These are phyloP conservation scores for Drosophila melanocephala DNA, from an alignment of 2,888 invertebrate genomes.

Conservation along the genomic window DNA sequence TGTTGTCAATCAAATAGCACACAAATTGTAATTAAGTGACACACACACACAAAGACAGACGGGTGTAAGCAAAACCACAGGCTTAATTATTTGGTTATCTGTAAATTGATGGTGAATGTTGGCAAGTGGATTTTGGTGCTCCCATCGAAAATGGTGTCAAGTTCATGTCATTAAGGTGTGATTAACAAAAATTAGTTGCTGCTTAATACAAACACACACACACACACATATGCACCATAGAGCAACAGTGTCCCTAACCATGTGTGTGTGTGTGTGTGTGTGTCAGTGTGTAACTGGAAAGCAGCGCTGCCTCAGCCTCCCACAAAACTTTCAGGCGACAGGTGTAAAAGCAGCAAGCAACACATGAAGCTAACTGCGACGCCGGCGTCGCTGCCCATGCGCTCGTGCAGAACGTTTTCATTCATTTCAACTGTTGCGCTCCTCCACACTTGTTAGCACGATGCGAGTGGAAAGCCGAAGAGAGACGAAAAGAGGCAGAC, in stretches of 20 bases:
- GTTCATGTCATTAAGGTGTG: slow-evolving; percentile 79
- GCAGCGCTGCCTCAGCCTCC: slow-evolving; percentile 23
- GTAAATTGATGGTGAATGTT: slow-evolving; percentile 58
- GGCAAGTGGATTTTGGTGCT: slow-evolving; percentile 11
- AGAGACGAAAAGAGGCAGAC: slow-evolving; percentile 10
- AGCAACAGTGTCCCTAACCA: slow-evolving; percentile 60
- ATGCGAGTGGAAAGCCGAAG: slow-evolving; percentile 51
- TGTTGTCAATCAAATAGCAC: slow-evolving; percentile 36
- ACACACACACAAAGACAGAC: neutral
- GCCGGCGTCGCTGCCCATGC: slow-evolving; percentile 28
- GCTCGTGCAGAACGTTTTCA: slow-evolving; percentile 56
- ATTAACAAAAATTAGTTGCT: slow-evolving; percentile 79
- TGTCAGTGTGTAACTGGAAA: slow-evolving; percentile 8
- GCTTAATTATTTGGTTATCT: slow-evolving; percentile 52
- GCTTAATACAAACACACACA: slow-evolving; percentile 61
- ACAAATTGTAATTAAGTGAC: slow-evolving; percentile 70
- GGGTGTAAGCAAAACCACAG: neutral
- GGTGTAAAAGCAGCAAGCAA: slow-evolving; percentile 54
- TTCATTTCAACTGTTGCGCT: slow-evolving; percentile 84
- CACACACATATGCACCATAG: slow-evolving; percentile 8
- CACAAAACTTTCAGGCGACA: slow-evolving; percentile 24
- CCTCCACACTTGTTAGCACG: slow-evolving; percentile 82
- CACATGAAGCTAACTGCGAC: slow-evolving; percentile 61
- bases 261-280: neutral
- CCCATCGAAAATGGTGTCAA: slow-evolving; percentile 66